Conservation (phyloP, 2,888 invertebrate genomes). For the Galerucella calmariensis region DNA sequence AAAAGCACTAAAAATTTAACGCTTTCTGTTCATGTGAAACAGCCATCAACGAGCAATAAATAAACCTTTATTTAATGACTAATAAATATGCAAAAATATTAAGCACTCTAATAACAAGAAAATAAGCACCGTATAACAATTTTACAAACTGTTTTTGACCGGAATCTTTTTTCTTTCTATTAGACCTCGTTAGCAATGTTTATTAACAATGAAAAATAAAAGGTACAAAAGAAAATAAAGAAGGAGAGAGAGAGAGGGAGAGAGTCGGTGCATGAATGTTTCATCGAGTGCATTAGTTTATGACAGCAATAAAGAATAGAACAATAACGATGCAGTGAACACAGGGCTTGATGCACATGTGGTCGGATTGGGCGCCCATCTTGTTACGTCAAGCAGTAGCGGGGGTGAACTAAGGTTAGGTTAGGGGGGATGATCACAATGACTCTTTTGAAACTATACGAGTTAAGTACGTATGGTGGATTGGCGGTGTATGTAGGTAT, state of each 20-base stretch:
- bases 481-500: too few species aligned
- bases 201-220: conserved; percentile 25
- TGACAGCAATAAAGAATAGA: conserved; percentile 52
- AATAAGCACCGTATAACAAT: conserved; percentile 3
- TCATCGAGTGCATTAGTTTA: conserved; percentile 53
- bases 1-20: not conserved
- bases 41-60: not conserved
- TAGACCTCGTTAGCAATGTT: conserved; percentile 37
- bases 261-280: conserved; percentile 48
- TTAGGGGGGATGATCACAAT: not conserved
- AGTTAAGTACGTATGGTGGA: not conserved
- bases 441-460: not conserved
- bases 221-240: not conserved
- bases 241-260: conserved; percentile 22
- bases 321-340: conserved; percentile 46
- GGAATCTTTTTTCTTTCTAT: conserved; percentile 20
- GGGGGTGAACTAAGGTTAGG: not conserved
- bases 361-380: conserved; percentile 22
- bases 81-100: conserved; percentile 24
- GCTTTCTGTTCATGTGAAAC: not conserved
- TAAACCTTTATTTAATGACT: conserved; percentile 7
- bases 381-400: conserved; percentile 17
- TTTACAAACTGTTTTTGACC: conserved; percentile 23
- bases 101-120: conserved; percentile 7
- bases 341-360: conserved; percentile 22